These are phyloP conservation scores for Serrognathus titanus DNA, from an alignment of 2,888 invertebrate species.

Conservation along the genomic window DNA sequence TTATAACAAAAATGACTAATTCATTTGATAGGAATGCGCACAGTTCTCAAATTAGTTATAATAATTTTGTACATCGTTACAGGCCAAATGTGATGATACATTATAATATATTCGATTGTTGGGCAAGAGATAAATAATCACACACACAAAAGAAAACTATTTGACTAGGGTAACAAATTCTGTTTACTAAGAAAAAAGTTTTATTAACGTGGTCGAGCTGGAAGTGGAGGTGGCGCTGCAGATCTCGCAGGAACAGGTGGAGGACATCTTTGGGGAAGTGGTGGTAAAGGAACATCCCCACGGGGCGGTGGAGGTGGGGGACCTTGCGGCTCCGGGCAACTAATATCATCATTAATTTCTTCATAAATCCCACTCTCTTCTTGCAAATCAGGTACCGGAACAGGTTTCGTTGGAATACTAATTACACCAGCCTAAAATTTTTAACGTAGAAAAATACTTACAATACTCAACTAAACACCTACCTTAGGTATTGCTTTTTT, in stretches of 20 bases:
- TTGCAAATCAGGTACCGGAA: conserved; percentile 10
- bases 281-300: conserved; percentile 56
- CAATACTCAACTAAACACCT: conserved; percentile 7
- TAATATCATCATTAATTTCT: conserved; percentile 53
- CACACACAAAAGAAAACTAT: not conserved
- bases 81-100: too few relatives aligned
- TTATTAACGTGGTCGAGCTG: conserved; percentile 55
- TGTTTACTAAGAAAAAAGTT: not conserved
- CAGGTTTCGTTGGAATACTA: conserved; percentile 39
- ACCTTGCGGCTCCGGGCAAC: conserved; percentile 56
- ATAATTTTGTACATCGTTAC: too few relatives aligned
- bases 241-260: conserved; percentile 55
- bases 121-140: too few relatives aligned
- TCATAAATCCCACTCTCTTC: conserved; percentile 54
- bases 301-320: conserved; percentile 59
- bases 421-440: conserved; percentile 52
- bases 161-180: not conserved
- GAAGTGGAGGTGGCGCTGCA: conserved; percentile 63
- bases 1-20: too few relatives aligned
- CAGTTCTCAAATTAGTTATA: too few relatives aligned
- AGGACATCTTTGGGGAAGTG: conserved; percentile 54
- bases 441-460: not conserved
- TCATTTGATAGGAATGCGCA: too few relatives aligned
- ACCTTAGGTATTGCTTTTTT: conserved; percentile 40
- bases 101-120: too few relatives aligned